Evolutionary conservation across 2,113 vertebrate species (phyloP), one percentile per base, ranked within the genome.

Genomic region (Platycercus adscitus): DNA sequence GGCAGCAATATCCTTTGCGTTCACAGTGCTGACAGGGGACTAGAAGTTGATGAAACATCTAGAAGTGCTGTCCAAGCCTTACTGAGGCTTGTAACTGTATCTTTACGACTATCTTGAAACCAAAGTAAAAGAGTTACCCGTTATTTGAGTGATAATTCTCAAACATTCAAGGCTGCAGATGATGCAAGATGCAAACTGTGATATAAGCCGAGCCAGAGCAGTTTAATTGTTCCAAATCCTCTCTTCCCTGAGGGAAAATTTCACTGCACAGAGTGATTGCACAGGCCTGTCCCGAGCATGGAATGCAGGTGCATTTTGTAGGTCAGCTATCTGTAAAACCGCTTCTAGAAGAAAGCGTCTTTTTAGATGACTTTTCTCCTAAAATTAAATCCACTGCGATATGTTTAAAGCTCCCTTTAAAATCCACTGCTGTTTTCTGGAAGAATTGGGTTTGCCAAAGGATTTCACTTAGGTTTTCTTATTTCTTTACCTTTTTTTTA

Each of bases 301-400:
- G 94, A 95, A 96, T 94, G 89, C 58, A 96, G 49, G 58, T 63
- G 75, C 66, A 69, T 53, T 89, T 86, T 91, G 58, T 53, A 82
- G 78, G 47, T 91, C 89, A 95, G 71, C 18, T 89, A 87, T 69
- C 44, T 82, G 66, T 43, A 89, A 91, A 87, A 19, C 20, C 17
- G 31, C 17, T 64, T 75, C 16, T 18, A 55, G 13, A 75, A 70
- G 29, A 77, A 86, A 65, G 41, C 7, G 11, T 37, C 17, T 4
- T 43, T 53, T 77, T 44, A 50, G 24, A 24, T 71, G 39, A 49
- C 20, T 93, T 65, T 60, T 88, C 63, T 68, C 26, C 60, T 91
- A 52, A 77, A 41, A 43, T 26, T 3, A 82, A 94, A 72, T 52
- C 61, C 29, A 58, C 55, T 58, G 19, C 43, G 52, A 71, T 37